Conservation (phyloP, 1,140 invertebrate genomes). For the Macrocentrus cingulum region DNA sequence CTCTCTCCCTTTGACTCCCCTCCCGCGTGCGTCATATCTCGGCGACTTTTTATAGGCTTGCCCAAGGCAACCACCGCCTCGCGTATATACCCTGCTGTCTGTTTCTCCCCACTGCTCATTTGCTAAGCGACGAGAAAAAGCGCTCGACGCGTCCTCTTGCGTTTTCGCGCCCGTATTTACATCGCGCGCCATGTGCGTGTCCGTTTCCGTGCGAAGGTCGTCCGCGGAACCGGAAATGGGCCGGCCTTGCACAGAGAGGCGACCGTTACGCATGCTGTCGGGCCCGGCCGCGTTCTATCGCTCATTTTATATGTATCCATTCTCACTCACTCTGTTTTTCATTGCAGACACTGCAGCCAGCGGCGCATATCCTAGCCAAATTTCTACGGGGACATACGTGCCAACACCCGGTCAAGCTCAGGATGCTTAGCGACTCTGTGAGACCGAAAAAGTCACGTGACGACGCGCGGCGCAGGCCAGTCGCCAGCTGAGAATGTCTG, state of each 20-base stretch:
- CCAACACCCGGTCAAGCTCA: conserved; percentile 32
- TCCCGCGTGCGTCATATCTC: conserved; percentile 19
- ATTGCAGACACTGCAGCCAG: no score
- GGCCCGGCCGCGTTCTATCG: conserved; percentile 26
- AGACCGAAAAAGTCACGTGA: conserved; percentile 37
- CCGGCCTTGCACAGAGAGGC: conserved; percentile 53
- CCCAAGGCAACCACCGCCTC: conserved; percentile 19
- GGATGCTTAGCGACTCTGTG: conserved; percentile 47
- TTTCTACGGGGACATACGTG: background rate
- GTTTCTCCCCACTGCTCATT: background rate
- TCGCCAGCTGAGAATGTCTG: conserved; percentile 57
- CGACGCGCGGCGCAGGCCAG: conserved; percentile 33
- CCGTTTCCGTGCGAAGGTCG: conserved; percentile 53
- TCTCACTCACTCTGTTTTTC: background rate
- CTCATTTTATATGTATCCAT: background rate
- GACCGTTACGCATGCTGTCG: conserved; percentile 45
- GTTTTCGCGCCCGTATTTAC: conserved; percentile 35
- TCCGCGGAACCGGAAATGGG: conserved; percentile 52
- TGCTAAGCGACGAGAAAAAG: background rate
- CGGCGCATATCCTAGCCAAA: background rate
- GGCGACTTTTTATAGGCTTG: conserved; percentile 8
- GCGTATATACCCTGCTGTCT: conserved; percentile 19
- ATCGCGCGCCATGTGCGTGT: conserved; percentile 42
- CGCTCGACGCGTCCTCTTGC: conserved; percentile 12
- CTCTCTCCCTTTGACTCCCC: conserved; percentile 18